Conservation (phyloP, 2,113 vertebrate species). For the Orycteropus afer region DNA sequence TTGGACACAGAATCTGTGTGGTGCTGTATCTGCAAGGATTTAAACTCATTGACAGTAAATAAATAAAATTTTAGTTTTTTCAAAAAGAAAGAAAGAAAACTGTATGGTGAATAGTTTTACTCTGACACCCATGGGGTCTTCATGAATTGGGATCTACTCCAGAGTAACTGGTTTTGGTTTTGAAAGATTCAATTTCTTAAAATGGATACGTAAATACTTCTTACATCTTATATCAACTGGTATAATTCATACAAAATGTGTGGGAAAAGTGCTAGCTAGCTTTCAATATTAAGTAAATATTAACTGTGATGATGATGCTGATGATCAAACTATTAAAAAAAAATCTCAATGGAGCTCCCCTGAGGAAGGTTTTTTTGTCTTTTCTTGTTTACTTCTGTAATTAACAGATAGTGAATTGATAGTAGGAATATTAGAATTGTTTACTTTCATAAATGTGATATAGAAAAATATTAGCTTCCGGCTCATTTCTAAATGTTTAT, state of each 20-base stretch:
- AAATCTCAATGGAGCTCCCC: background rate
- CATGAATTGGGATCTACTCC: no score
- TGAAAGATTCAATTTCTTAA: background rate
- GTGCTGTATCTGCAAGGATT: no score
- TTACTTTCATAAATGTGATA: background rate
- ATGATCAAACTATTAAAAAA: constrained; percentile 22
- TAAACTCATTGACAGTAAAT: no score
- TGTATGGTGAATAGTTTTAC: no score
- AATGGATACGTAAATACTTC: background rate
- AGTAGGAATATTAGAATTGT: background rate
- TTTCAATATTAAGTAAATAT: background rate
- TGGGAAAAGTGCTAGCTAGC: background rate
- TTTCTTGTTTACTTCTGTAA: constrained; percentile 1
- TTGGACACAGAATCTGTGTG: no score
- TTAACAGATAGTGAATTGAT: background rate
- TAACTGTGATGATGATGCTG: background rate
- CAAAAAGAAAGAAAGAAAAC: no score
- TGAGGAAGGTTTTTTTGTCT: background rate
- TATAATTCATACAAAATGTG: background rate
- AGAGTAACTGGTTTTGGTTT: no score
- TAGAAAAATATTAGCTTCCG: background rate
- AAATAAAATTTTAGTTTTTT: no score
- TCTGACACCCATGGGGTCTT: no score
- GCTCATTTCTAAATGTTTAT: background rate
- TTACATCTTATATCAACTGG: background rate